Evolutionary conservation across 2,888 invertebrate species (phyloP), one percentile per base, ranked within the genome.

Genomic region (Dryomyza anilis): DNA sequence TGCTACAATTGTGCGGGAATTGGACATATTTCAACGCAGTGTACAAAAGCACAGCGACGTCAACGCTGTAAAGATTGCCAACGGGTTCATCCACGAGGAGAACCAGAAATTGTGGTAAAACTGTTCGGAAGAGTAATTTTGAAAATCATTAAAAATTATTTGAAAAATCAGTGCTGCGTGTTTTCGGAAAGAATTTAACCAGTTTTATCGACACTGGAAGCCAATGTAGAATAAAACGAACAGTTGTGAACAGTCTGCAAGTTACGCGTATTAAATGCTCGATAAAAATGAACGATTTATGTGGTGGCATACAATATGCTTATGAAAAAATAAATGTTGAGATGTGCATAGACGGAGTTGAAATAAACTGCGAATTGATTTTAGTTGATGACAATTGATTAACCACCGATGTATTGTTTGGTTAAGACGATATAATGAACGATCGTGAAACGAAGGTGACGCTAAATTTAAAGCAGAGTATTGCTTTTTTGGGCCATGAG

Each of bases 381-480:
- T 14, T 36, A 3, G 36, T 36, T 36, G 36, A 36, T 36, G 36
- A 36, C 6, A 36, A 36, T 6, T 36, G 2, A n/a, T 3, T 36
- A n/a, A 36, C 36, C 36, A 36, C 36, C n/a, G n/a, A 36, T 36
- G 12, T 36, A 36, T n/a, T 8, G 33, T 36, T 3, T 12, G 2
- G 12, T n/a, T 33, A 3, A 36, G 36, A 36, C 2, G 36, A 14
- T 36, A 36, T 36, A 36, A 36, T 36, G n/a, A 6, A 33, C 33
- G 33, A 33, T 33, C 6, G 63, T 16, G 72, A 81, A 61, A 76
- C 78, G 0, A 50, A 63, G 30, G 65, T 65, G 2, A 43, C 56
- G 19, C 48, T 63, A 63, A n/a, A n/a, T n/a, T n/a, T 50, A 5
- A 65, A 70, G 30, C 19, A 46, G 5, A 65, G 52, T 1, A 56